phyloP scores from a whole-genome alignment of 2,888 invertebrate genomes.

The Mesochorus sp. region DNA sequence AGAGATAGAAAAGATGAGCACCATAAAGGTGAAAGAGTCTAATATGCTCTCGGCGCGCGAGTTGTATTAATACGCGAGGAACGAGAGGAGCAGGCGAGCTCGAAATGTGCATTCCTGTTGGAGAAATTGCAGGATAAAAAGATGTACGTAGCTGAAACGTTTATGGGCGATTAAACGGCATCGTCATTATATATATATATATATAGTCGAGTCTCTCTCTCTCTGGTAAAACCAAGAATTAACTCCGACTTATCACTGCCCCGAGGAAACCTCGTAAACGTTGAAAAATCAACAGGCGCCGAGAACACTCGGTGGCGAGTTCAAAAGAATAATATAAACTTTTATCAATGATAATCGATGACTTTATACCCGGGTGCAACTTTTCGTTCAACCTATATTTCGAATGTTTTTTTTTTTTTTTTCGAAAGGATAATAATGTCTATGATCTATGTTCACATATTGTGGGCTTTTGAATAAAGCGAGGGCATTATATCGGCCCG shows the following conservation, averaged over 20 bases:
- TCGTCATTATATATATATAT: conserved; percentile 20
- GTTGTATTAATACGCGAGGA: conserved; percentile 22
- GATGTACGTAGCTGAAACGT: conserved; percentile 4
- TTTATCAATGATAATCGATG: too few species aligned
- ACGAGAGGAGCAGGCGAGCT: conserved; percentile 18
- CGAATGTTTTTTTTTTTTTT: too few species aligned
- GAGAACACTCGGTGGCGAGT: not conserved
- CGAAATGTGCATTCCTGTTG: conserved; percentile 23
- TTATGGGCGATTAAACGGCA: conserved; percentile 2
- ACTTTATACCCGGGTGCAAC: too few species aligned
- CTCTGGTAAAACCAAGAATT: not conserved
- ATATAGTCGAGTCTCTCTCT: too few species aligned
- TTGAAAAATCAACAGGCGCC: not conserved
- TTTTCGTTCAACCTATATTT: too few species aligned
- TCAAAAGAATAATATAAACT: too few species aligned
- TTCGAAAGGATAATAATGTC: too few species aligned
- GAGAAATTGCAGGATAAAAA: conserved; percentile 17
- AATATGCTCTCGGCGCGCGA: not conserved
- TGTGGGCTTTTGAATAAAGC: too few species aligned
- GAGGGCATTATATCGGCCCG: too few species aligned
- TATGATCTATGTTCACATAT: too few species aligned
- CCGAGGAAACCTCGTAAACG: not conserved
- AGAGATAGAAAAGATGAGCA: conserved; percentile 25
- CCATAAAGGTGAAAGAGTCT: conserved; percentile 38
- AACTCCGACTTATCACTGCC: not conserved